A percentile compares a stretch with the other conserved stretches of the same genome.
Evolutionary conservation across 2,113 vertebrate species (phyloP).

Genomic region (Jaculus jaculus): DNA sequence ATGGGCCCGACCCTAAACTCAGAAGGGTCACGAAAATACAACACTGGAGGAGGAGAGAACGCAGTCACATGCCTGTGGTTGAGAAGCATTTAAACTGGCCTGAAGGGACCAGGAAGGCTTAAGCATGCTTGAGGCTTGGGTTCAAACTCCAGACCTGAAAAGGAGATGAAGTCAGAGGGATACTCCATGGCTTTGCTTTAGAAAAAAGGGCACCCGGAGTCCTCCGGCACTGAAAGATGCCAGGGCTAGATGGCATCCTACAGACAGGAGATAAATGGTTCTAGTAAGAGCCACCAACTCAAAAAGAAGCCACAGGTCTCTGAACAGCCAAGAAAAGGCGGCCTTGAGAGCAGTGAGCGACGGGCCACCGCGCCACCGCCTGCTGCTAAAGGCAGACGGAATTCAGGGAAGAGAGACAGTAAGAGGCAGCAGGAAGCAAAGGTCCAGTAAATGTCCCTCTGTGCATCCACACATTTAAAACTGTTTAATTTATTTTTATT

Average conservation of each 20-base stretch:
- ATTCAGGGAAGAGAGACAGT: background rate
- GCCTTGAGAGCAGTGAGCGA: background rate
- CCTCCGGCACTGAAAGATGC: background rate
- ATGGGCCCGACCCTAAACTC: background rate
- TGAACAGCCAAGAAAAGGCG: background rate
- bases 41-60: rapidly evolving
- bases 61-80: rapidly evolving
- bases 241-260: background rate
- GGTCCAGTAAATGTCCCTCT: background rate
- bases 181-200: background rate
- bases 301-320: background rate
- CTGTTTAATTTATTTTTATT: background rate
- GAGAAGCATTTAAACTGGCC: background rate
- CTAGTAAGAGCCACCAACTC: background rate
- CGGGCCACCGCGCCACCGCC: background rate
- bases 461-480: background rate
- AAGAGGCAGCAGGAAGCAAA: background rate
- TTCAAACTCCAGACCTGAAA: background rate
- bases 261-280: background rate
- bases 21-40: background rate
- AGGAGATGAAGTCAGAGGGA: background rate
- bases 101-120: background rate
- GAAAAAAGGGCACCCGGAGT: background rate
- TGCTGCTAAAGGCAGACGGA: background rate
- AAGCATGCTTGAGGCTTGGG: background rate